Evolutionary conservation across 1,140 invertebrate genomes (phyloP), one percentile per base, ranked within the genome.

Genomic region (Aplysia californica): DNA sequence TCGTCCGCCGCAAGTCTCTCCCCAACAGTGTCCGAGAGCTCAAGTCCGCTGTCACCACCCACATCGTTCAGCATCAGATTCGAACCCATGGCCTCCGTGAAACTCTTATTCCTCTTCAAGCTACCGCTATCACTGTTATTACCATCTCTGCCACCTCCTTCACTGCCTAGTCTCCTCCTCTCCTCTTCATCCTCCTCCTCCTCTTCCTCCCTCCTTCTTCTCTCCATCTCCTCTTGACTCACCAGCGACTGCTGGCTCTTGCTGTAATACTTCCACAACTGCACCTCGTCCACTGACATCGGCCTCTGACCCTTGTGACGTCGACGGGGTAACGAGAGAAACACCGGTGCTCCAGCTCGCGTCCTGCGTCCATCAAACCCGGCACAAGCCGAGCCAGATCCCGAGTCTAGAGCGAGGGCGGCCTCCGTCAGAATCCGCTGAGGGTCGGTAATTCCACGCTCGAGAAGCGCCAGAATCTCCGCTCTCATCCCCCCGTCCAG

Each of bases 381-480:
- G 0, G 26, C n/a, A 20, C 18, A 23, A 18, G 18, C 26, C 21
- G 0, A 50, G 64, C 6, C n/a, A 26, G 26, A 20, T 5, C 65
- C 44, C 44, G 26, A 5, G 41, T 31, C 39, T 64, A 58, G 58
- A 39, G 39, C 33, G 41, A 78, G 56, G 64, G 55, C 66, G 58
- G 66, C 58, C 74, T 61, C 58, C 58, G 38, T 26, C 36, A 58
- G 10, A 35, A 50, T 29, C 31, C 55, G 41, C 59, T 80, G 66
- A 59, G 75, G 56, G 41, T 69, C 71, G 61, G 44, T 3, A 39
- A 77, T 64, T 3, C 71, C 71, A 18, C 70, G 71, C 35, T 81
- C 72, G 56, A 79, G 39, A 15, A 81, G 36, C 2, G 75, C 69
- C 59, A 79, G 64, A 58, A 81, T 77, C 65, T 81, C 80, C 26